Evolutionary conservation across 2,113 vertebrate genomes (phyloP), one percentile per base, ranked within the genome.

Genomic region (Cygnus atratus): DNA sequence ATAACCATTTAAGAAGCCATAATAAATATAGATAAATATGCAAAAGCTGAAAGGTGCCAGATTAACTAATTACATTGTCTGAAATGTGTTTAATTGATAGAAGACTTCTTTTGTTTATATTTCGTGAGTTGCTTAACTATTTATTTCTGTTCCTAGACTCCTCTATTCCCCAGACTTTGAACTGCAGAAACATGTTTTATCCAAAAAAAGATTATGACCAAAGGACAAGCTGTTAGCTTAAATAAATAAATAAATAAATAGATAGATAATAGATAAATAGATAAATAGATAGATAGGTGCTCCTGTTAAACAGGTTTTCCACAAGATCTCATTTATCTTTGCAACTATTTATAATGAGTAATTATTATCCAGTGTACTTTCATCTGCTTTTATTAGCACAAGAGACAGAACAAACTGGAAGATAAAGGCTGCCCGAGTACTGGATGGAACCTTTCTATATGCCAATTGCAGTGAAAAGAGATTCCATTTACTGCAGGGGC

Each of bases 1-100:
- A 93, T 18, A 92, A 86, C 13, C 22, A 81, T 88, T 91, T 83
- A 19, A 88, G 83, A 91, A 92, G 19, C 58, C n/a, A 82, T 82
- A 70, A 90, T 63, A 93, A 90, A 78, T 75, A 80, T 22, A 88
- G 22, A 20, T 8, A 94, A 86, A 75, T 52, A 78, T 57, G 29
- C 55, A 88, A 95, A 93, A 91, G 14, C 11, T 78, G 39, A 70
- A 88, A 74, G 17, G 25, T 89, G 33, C 15, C 71, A 92, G 20
- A 84, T 86, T 74, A 93, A 73, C 11, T 84, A 84, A 83, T 92
- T 91, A 78, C 87, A 84, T 55, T 86, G 4, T 58, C 35, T n/a
- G 1, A 58, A 87, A 85, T 75, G 0, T 74, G 6, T 41, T 59
- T 82, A 46, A 77, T 24, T 63, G 29, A 79, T 39, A 54, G 68